Base-by-base conservation (phyloP, 2,888 invertebrate genomes). In the Choreutis nemorana region DNA sequence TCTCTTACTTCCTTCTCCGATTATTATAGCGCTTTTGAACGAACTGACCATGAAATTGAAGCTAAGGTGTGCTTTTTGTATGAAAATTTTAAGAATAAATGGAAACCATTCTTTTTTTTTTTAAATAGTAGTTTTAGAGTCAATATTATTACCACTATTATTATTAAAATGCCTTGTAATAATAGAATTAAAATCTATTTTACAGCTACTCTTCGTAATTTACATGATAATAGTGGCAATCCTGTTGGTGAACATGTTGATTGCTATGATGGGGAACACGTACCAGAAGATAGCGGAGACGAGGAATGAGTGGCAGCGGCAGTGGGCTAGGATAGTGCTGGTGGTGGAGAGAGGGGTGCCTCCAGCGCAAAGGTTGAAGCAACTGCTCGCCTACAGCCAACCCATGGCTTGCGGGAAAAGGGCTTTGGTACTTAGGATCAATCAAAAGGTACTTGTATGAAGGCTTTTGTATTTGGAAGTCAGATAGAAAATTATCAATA, bases 181-280 rank as follows among this genome's bases (percentile, higher is more conserved):
- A 20, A 20, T n/a, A n/a, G n/a, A n/a, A n/a, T n/a, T n/a, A n/a
- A 23, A 7, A 15, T 16, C 28, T 40, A 23, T 20, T 28, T 64
- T 63, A 4, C 73, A 90, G 90, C 77, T 91, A 9, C 80, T 97
- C 8, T 98, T 98, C 71, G 90, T 97, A n/a, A 81, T 97, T 18
- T 99, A 95, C 72, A 98, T 98, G 95, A 92, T 91, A 32, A 91
- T 97, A 58, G 98, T 97, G 11, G 94, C 95, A 0, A 90, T 98
- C 34, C 78, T 98, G 16, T 80, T 98, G 33, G 94, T 98, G 28
- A 98, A 98, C 82, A 95, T 98, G 94, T 81, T 98, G 67, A 98
- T 98, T 53, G 97, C 97, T 39, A 98, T 98, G 97, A 98, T 98
- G 98, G 98, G 97, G 0, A 97, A 97, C 66, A 98, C 98, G 2